These are phyloP conservation scores for Enteromius paludinosus DNA, from an alignment of 2,797 vertebrate species.

Conservation along the genomic window DNA sequence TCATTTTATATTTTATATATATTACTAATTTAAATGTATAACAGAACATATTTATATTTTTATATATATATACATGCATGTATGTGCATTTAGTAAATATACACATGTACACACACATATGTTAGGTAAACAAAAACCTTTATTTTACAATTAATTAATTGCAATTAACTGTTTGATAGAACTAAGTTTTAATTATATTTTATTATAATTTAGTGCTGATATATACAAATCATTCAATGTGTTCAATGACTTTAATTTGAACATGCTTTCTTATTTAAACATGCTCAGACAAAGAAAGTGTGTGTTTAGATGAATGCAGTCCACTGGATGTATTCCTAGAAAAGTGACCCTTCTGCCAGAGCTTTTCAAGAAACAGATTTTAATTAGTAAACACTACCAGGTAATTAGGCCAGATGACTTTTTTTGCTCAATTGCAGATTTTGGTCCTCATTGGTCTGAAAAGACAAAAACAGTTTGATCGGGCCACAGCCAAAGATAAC, in stretches of 20 bases:
- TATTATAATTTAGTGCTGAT: neutral
- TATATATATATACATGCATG: too few relatives aligned
- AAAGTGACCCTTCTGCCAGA: neutral
- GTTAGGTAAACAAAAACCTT: too few relatives aligned
- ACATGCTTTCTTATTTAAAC: neutral
- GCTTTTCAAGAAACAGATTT: constrained; percentile 42
- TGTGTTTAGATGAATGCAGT: neutral
- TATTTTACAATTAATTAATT: too few relatives aligned
- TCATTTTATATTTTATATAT: too few relatives aligned
- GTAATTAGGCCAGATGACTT: constrained; percentile 42
- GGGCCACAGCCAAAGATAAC: constrained; percentile 56
- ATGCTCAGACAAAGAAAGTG: neutral
- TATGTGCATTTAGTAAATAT: too few relatives aligned
- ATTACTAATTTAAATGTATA: too few relatives aligned
- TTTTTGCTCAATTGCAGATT: constrained; percentile 52
- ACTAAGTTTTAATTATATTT: too few relatives aligned
- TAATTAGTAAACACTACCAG: constrained; percentile 8
- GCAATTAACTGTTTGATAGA: too few relatives aligned
- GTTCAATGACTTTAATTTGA: neutral
- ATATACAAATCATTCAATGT: neutral
- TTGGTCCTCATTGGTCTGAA: constrained; percentile 44
- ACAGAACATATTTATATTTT: too few relatives aligned
- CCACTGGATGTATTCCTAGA: neutral
- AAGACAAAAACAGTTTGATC: constrained; percentile 54
- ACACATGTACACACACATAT: too few relatives aligned